phyloP scores from a whole-genome alignment of 2,113 vertebrate genomes.

The Leuciscus idus region DNA sequence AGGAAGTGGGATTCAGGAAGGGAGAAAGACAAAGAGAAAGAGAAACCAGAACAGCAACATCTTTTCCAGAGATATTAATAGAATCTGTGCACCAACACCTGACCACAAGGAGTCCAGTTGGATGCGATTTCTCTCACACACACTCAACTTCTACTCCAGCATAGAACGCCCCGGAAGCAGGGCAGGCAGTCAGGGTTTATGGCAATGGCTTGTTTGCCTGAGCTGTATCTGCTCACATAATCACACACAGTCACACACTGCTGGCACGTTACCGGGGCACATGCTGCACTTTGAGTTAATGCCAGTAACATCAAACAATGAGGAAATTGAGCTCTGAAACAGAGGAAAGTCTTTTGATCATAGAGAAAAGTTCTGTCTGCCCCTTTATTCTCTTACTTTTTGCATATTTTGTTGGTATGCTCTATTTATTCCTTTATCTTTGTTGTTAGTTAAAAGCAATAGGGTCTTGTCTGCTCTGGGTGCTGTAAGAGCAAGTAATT shows the following conservation, averaged over 20 bases:
- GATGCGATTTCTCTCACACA: conserved; percentile 51
- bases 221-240: conserved; percentile 45
- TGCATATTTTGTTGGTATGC: conserved; percentile 49
- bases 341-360: conserved; percentile 70
- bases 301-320: conserved; percentile 76
- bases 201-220: conserved; percentile 59
- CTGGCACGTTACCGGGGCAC: conserved; percentile 56
- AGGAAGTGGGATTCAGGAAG: neutral
- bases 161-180: conserved; percentile 65
- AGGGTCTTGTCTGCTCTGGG: neutral
- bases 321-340: conserved; percentile 62
- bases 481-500: neutral
- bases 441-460: conserved; percentile 43
- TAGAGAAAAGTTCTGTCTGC: conserved; percentile 27
- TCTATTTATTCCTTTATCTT: conserved; percentile 50
- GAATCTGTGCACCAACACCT: conserved; percentile 63
- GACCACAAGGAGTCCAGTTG: conserved; percentile 59
- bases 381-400: neutral
- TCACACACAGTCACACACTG: conserved; percentile 35
- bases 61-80: conserved; percentile 67
- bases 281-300: conserved; percentile 60
- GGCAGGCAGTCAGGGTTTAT: conserved; percentile 56
- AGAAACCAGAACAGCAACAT: conserved; percentile 56
- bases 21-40: conserved; percentile 28
- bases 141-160: conserved; percentile 59